These are phyloP conservation scores for Premnoplex brunnescens DNA, from an alignment of 2,797 vertebrate genomes.

Conservation along the genomic window DNA sequence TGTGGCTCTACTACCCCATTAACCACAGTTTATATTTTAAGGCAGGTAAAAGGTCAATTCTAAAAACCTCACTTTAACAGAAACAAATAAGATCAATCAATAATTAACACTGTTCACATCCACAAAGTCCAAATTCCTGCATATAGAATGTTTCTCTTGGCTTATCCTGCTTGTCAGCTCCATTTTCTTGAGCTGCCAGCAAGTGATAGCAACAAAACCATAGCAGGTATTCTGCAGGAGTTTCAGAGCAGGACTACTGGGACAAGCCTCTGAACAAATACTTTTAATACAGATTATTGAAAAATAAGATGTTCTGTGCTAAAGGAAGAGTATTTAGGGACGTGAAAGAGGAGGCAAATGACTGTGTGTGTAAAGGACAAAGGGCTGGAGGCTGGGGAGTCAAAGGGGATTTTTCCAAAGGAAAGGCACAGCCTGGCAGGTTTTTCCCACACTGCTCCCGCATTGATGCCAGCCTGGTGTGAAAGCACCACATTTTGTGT, in stretches of 20 bases:
- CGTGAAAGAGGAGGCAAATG: background rate
- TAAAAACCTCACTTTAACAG: background rate
- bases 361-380: background rate
- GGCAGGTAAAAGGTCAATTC: background rate
- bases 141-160: background rate
- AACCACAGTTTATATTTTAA: background rate
- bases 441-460: background rate
- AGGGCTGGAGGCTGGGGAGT: background rate
- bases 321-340: background rate
- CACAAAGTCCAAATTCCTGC: constrained; percentile 32
- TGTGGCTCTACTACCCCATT: background rate
- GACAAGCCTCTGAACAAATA: background rate
- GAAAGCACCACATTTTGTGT: background rate
- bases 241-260: background rate
- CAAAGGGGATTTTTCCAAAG: constrained; percentile 19
- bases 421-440: background rate
- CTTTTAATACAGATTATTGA: background rate
- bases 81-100: constrained; percentile 15
- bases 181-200: background rate
- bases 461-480: fast-evolving
- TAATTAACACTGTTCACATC: constrained; percentile 47
- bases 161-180: background rate
- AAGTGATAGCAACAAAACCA: background rate
- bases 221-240: background rate
- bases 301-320: background rate